Percentiles rank a stretch among this genome's conserved stretches.
Conservation (phyloP, 2,797 vertebrate species). For the Epinephelus coioides region DNA sequence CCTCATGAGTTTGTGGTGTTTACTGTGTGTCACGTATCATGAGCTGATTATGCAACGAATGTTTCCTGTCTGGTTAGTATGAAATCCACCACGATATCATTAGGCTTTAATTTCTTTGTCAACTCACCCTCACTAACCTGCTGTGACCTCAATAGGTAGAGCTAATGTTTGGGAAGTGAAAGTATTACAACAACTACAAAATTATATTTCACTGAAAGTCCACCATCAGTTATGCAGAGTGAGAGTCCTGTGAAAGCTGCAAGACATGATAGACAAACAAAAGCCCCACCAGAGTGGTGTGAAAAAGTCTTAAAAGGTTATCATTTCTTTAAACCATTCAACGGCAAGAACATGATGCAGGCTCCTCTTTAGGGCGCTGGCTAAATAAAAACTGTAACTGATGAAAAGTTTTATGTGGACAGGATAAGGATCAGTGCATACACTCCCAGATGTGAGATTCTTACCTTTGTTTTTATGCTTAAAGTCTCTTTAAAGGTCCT, state of each 20-base stretch:
- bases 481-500: too few species aligned
- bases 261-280: background rate
- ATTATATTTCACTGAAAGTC: background rate
- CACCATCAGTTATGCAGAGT: too few species aligned
- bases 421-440: background rate
- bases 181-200: background rate
- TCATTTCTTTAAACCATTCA: background rate
- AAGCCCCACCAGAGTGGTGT: background rate
- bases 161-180: constrained; percentile 21
- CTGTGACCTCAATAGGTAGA: background rate
- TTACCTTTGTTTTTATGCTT: too few species aligned
- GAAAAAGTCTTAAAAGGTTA: background rate
- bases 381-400: background rate
- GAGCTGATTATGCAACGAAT: background rate
- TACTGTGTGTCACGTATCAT: background rate
- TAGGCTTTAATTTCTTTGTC: background rate
- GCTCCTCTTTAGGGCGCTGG: background rate
- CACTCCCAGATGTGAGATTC: too few species aligned
- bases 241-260: background rate
- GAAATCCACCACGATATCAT: background rate
- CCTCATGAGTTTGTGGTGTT: background rate
- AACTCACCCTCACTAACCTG: too few species aligned
- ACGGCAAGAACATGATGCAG: background rate
- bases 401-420: background rate
- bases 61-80: background rate